Conservation (phyloP, 2,888 invertebrate species). For the Crocallis elinguaria region DNA sequence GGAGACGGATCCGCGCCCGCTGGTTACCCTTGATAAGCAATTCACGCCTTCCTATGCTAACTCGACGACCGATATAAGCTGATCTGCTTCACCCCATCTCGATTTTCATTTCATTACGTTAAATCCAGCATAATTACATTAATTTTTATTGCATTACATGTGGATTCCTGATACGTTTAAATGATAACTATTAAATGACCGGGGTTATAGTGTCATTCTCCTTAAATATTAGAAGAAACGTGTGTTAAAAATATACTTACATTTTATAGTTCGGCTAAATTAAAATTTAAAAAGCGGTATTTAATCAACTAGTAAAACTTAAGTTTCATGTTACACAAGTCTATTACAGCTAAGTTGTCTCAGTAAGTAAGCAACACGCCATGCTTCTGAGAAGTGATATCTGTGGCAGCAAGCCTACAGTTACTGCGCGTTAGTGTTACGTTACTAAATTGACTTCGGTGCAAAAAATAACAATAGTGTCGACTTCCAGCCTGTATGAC, state of each 20-base stretch:
- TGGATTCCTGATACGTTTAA: neutral
- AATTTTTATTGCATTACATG: slow-evolving; percentile 17
- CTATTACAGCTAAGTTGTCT: too few relatives aligned
- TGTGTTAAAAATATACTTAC: too few relatives aligned
- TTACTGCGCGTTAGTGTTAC: neutral
- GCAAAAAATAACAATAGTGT: slow-evolving; percentile 26
- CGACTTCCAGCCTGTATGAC: too few relatives aligned
- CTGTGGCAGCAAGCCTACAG: slow-evolving; percentile 2
- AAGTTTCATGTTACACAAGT: too few relatives aligned
- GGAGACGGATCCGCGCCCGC: slow-evolving; percentile 22
- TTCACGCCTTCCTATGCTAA: slow-evolving; percentile 19
- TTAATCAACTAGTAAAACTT: too few relatives aligned
- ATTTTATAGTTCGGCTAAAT: too few relatives aligned
- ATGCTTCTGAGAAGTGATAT: slow-evolving; percentile 11
- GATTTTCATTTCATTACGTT: too few relatives aligned
- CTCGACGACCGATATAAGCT: slow-evolving; percentile 15
- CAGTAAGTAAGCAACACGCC: too few relatives aligned
- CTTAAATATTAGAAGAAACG: neutral
- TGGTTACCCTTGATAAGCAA: slow-evolving; percentile 33
- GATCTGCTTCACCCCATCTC: slow-evolving; percentile 29
- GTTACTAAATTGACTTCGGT: slow-evolving; percentile 13
- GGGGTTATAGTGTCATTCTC: neutral
- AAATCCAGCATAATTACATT: slow-evolving; percentile 15
- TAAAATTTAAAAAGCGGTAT: too few relatives aligned
- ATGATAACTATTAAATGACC: neutral